phyloP scores from a whole-genome alignment of 2,888 invertebrate genomes.

The Apantesis nais region DNA sequence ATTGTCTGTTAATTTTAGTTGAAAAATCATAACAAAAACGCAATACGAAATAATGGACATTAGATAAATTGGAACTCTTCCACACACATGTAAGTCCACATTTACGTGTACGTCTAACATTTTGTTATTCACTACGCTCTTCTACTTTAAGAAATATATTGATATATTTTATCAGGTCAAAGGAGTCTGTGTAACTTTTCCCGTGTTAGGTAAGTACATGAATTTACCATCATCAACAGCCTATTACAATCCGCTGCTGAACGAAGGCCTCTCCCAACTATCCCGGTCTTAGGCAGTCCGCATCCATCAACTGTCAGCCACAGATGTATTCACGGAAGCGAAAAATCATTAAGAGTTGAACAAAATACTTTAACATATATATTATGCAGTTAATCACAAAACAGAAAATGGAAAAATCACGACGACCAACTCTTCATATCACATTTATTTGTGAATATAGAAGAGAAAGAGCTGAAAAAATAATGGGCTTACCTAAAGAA shows the following conservation, averaged over 20 bases:
- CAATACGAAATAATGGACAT: slow-evolving; percentile 12
- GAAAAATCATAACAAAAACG: slow-evolving; percentile 37
- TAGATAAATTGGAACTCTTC: slow-evolving; percentile 31
- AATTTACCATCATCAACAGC: no score
- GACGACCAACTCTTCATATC: no score
- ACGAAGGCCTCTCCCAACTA: not conserved
- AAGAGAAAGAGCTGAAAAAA: no score
- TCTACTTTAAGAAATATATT: not conserved
- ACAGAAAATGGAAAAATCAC: no score
- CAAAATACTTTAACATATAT: no score
- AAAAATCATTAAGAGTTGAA: no score
- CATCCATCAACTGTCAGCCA: not conserved
- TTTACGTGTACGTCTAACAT: not conserved
- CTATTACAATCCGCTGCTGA: not conserved
- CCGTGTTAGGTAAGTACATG: no score
- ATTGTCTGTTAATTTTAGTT: slow-evolving; percentile 27
- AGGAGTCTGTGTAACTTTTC: no score
- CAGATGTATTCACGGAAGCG: not conserved
- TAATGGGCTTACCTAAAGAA: no score
- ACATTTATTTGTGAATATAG: no score
- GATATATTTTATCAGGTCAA: no score
- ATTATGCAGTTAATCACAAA: no score
- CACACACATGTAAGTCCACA: slow-evolving; percentile 8
- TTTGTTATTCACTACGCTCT: not conserved
- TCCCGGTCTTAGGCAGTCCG: not conserved